Base-by-base conservation (phyloP, 2,888 invertebrate species). In the Andrena fulva region DNA sequence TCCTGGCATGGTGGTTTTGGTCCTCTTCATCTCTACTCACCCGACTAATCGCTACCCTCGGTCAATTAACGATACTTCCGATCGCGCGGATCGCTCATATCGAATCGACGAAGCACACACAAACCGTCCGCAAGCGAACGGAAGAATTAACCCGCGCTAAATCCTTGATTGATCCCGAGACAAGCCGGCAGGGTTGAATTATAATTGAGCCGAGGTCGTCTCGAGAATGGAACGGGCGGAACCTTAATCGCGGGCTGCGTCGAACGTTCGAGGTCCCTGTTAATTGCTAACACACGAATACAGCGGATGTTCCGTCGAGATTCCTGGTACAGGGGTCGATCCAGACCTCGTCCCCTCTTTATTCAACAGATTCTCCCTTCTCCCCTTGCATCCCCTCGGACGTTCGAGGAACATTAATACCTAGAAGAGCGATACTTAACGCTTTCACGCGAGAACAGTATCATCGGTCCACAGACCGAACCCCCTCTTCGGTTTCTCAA, bases 1-100 rank as follows among this genome's bases (percentile, higher is more conserved):
- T 76, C 76, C 76, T 79, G 84, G 84, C 83, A 83, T 76, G 84
- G 84, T 83, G 84, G 84, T 84, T 83, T 83, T 79, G 84, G 83
- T 79, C 83, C 84, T 84, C 84, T 79, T 83, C 79, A 20, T 76
- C 76, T 79, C 75, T 31, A 60, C 64, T 74, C 79, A 63, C 73
- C 68, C 77, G 83, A 85, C 80, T 84, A 85, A 84, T 84, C 56
- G 35, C 63, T 69, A 69, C 20, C 42, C 69, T 62, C 75, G 77
- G 77, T 60, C 63, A 77, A 80, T 85, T 84, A 84, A 84, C 81
- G 74, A 79, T 79, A 62, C 29, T 63, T 72, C 54, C 50, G 63
- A 35, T 73, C 60, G 56, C 77, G 68, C 63, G 64, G 73, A 66
- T 81, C 77, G 42, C 42, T 16, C 42, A 5, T 16, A 16, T 5